phyloP scores from a whole-genome alignment of 2,113 vertebrate genomes.

The Syrmaticus mikado region DNA sequence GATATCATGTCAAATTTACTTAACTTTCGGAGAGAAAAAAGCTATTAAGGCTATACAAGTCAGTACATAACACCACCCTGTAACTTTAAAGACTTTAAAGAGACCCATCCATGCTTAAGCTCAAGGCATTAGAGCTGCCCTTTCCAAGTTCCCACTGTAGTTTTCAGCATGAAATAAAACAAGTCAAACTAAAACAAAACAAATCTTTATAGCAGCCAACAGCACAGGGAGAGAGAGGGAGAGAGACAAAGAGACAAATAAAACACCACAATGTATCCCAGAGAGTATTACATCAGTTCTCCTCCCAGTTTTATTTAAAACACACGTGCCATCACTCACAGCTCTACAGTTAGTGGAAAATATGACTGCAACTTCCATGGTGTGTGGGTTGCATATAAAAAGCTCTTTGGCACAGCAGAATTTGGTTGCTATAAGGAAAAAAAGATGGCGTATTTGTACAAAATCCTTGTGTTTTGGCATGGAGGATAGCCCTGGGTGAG shows the following conservation, averaged over 20 bases:
- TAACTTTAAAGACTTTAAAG: slow-evolving; percentile 11
- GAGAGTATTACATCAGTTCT: slow-evolving; percentile 71
- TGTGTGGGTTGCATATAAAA: slow-evolving; percentile 49
- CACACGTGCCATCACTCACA: slow-evolving; percentile 72
- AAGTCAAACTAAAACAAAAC: background rate
- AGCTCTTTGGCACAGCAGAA: slow-evolving; percentile 26
- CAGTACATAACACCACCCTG: background rate
- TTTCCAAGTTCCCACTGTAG: background rate
- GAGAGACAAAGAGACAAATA: background rate
- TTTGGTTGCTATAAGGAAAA: slow-evolving; percentile 41
- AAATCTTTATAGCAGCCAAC: background rate
- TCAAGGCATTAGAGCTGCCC: background rate
- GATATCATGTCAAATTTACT: background rate
- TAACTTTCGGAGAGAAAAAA: background rate
- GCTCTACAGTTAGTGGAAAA: slow-evolving; percentile 76
- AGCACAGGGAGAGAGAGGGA: background rate
- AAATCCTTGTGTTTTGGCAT: slow-evolving; percentile 17
- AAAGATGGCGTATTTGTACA: slow-evolving; percentile 41
- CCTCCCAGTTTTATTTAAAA: slow-evolving; percentile 70
- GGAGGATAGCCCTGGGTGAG: background rate
- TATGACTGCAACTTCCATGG: slow-evolving; percentile 65
- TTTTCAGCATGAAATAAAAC: background rate
- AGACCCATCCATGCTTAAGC: background rate
- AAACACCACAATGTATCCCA: background rate
- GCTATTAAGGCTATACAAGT: background rate